Evolutionary conservation across 2,888 invertebrate species (phyloP).

Genomic region (Leptopilina syphax): DNA sequence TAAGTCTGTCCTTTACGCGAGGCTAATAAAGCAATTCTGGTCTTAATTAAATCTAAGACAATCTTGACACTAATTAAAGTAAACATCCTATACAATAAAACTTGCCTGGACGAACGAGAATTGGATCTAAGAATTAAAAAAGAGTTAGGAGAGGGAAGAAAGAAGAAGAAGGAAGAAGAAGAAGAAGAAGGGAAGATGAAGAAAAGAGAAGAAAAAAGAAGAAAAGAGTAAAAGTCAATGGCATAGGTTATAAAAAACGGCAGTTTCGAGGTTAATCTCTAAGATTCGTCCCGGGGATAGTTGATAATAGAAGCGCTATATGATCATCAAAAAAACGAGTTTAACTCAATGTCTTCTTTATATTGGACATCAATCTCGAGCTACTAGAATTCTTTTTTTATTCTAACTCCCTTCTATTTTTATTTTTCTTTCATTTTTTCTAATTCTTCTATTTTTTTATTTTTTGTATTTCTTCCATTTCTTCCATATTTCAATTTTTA

Average conservation of each 20-base stretch:
- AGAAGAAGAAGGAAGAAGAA: slow-evolving; percentile 15
- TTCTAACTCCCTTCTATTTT: background rate
- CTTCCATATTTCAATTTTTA: too few species aligned
- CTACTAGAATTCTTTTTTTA: background rate
- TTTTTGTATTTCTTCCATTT: too few species aligned
- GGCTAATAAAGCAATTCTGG: slow-evolving; percentile 72
- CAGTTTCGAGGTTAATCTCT: slow-evolving; percentile 58
- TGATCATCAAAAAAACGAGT: slow-evolving; percentile 50
- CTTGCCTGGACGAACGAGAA: slow-evolving; percentile 40
- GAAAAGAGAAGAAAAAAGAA: slow-evolving; percentile 31
- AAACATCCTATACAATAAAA: slow-evolving; percentile 70
- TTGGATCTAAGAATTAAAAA: slow-evolving; percentile 35
- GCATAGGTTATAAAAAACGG: slow-evolving; percentile 54
- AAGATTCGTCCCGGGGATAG: slow-evolving; percentile 47
- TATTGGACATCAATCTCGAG: slow-evolving; percentile 39
- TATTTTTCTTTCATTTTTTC: too few species aligned
- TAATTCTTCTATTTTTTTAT: too few species aligned
- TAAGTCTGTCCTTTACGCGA: slow-evolving; percentile 47
- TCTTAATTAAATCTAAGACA: slow-evolving; percentile 75
- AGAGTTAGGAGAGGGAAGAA: slow-evolving; percentile 37
- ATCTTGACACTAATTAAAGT: slow-evolving; percentile 71
- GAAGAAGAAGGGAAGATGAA: slow-evolving; percentile 36
- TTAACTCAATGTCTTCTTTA: slow-evolving; percentile 35
- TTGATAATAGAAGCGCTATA: slow-evolving; percentile 51
- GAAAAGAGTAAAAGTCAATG: slow-evolving; percentile 34